Base-by-base conservation (phyloP, 2,888 invertebrate species). In the Pristionchus mayeri region DNA sequence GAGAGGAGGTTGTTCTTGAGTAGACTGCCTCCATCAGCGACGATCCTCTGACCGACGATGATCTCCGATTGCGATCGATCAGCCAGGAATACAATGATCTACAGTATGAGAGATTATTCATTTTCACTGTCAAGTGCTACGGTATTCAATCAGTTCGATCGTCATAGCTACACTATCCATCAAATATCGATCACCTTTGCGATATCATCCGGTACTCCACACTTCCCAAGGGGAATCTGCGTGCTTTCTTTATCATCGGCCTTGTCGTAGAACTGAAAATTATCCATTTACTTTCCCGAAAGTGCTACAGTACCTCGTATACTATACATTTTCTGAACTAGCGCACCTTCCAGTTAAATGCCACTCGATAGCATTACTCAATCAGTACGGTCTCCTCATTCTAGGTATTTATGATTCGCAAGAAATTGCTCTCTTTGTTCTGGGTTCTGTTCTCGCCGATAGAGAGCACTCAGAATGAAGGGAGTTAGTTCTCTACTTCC, bases 41-140 rank as follows among this genome's bases (percentile, higher is more conserved):
- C 60, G 48, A 82, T 82, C 37, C 63, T 44, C 82, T 82, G 82
- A 21, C 82, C 82, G 6, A 82, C 82, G 82, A 82, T 82, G 24
- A 82, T 52, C 30, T 82, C 82, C 0, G 82, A 82, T n/a, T 82
- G 82, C 30, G 80, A 80, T 40, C 57, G 52, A 57, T 80, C 80
- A 9, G 80, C 54, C 27, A 80, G 80, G 57, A 80, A 80, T 2
- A 80, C 40, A 37, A 80, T 80, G 37, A 80, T 57, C 80, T 80
- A 11, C 57, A 57, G 34, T 63, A 63, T 37, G 34, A 63, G 6
- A 34, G 34, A 34, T 37, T 63, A 63, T 34, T n/a, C n/a, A n/a
- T n/a, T n/a, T 44, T 13, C 44, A 9, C 13, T 44, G 13, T 44
- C 44, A 44, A 13, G 13, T 44, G n/a, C 44, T 63, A 63, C 60